Evolutionary conservation across 2,888 invertebrate genomes (phyloP), one percentile per base, ranked within the genome.

Genomic region (Blomia tropicalis): DNA sequence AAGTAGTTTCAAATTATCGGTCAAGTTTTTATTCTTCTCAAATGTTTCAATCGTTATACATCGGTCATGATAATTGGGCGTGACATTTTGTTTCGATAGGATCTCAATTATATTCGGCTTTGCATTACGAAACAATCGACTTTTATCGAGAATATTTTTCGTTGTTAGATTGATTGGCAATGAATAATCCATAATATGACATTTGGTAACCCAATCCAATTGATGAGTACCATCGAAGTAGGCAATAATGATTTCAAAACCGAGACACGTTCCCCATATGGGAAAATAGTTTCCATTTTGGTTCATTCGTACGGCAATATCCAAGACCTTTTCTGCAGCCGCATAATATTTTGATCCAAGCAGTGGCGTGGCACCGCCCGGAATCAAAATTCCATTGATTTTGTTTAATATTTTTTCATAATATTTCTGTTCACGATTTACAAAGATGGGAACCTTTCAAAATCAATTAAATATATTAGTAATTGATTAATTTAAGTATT

Each of bases 261-360:
- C 92, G 32, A 90, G 79, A 70, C 92, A 92, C 1, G 84, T 89
- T 0, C 88, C 91, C 79, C 86, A 86, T 53, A 93, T 73, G 0
- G 92, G 91, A 72, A 89, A 88, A 70, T 83, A 82, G 60, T 81
- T 80, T 1, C 83, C 85, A 1, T 76, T 73, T 1, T 81, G 75
- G 70, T 89, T 87, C 63, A 82, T 73, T 70, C 72, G 29, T 30
- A 70, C 53, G 17, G 72, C 71, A 58, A 70, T 56, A 4, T 70
- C 64, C 62, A 69, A 71, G 36, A 74, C 62, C 22, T 70, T 65
- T 63, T 69, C 66, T 1, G 69, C 72, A 25, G 71, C 70, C 62
- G 68, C 67, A 11, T 69, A 70, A 67, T 70, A 71, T 3, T 67
- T 68, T 19, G 61, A 58, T 51, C 23, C 4, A 27, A 43, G 31